Evolutionary conservation across 1,140 invertebrate species (phyloP), one percentile per base, ranked within the genome.

Genomic region (Drosophila varians): DNA sequence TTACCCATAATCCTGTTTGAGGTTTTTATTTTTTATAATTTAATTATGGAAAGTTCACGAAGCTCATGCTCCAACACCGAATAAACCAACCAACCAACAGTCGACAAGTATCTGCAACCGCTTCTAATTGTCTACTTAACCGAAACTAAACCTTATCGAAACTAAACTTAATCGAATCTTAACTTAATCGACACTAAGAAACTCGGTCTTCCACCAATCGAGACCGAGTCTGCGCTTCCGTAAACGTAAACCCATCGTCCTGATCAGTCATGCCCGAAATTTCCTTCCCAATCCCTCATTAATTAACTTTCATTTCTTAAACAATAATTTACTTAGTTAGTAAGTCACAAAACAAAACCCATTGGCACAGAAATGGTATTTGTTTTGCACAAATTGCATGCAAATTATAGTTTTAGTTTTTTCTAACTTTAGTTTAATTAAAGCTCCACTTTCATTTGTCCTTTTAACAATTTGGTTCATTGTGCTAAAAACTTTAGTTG

Each of bases 31-130:
- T 66, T 54, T 31, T 6, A 19, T 18, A 4, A 19, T 8, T 42
- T 83, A 66, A 70, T 70, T 43, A 74, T 54, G 58, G 40, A 62
- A 73, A 70, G 68, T 58, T 60, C 53, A 74, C 49, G 52, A 62
- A 64, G 75, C 80, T 86, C 80, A 86, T 84, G 80, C 76, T 86
- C 80, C 79, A 80, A 86, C 79, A 84, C 79, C 75, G 75, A 86
- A 86, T 80, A 79, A 84, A 80, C 80, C 57, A 72, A 53, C 16
- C 18, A 64, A 65, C 73, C 36, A 38, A 38, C 36, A 38, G 36
- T 18, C 14, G 38, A 42, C 38, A 18, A 72, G 54, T 51, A 65
- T 65, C 54, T 60, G 58, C 52, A 69, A 72, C 18, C 80, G 79
- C 79, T 84, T 84, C 54, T 80, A 72, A 84, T 56, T 84, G 80